phyloP scores from a whole-genome alignment of 2,113 vertebrate species.

The Malaclemys terrapin region DNA sequence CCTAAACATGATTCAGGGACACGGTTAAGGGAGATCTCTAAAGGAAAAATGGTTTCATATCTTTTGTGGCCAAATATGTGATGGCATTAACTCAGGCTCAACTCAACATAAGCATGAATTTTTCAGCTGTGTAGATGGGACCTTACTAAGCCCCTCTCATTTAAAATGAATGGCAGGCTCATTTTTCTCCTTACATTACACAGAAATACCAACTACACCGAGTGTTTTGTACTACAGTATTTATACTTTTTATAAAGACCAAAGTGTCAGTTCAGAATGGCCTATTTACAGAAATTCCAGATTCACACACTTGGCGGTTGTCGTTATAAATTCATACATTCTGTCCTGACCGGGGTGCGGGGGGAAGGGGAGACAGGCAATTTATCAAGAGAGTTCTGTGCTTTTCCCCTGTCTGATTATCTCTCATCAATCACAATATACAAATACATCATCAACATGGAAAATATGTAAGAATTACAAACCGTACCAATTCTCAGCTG shows the following conservation, averaged over 20 bases:
- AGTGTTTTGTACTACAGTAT: conserved; percentile 43
- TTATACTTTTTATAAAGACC: conserved; percentile 77
- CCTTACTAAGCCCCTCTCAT: neutral
- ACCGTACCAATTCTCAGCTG: conserved; percentile 67
- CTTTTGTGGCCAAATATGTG: fast-evolving
- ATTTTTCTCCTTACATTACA: neutral
- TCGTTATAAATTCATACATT: conserved; percentile 77
- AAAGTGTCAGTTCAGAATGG: conserved; percentile 65
- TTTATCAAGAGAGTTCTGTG: conserved; percentile 22
- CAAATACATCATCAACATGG: conserved; percentile 71
- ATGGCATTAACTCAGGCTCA: neutral
- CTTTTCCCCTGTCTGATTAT: conserved; percentile 66
- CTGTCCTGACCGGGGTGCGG: conserved; percentile 47
- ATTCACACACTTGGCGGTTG: conserved; percentile 48
- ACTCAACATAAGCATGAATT: neutral
- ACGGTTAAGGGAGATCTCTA: neutral
- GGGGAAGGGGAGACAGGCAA: conserved; percentile 48
- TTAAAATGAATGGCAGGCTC: neutral
- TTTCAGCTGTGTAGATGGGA: neutral
- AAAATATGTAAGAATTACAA: conserved; percentile 70
- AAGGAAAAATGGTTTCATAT: neutral
- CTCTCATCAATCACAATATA: conserved; percentile 71
- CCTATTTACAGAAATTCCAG: conserved; percentile 71
- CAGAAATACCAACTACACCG: conserved; percentile 27
- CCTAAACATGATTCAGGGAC: neutral